Evolutionary conservation across 2,113 vertebrate genomes (phyloP).

Genomic region (Polypterus bichir): DNA sequence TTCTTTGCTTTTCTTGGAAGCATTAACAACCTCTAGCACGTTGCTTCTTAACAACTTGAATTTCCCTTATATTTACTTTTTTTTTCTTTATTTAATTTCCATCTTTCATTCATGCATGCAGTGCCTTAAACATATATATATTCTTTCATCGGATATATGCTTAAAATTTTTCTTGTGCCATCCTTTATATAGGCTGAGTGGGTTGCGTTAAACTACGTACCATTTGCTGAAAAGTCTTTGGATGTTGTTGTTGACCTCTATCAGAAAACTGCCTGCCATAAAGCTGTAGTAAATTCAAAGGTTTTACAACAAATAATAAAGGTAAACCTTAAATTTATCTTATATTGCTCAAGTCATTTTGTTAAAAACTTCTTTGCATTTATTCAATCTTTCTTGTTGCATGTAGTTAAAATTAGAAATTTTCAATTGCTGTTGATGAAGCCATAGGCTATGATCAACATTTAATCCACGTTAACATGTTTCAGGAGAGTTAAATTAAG

Average conservation of each 20-base stretch:
- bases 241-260: conserved; percentile 94
- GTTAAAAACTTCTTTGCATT: no score
- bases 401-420: no score
- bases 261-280: conserved; percentile 96
- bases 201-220: conserved; percentile 97
- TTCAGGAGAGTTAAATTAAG: no score
- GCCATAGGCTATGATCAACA: no score
- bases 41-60: not conserved
- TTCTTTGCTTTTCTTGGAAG: conserved; percentile 1
- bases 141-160: conserved; percentile 16
- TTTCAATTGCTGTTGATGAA: no score
- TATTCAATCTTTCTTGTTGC: no score
- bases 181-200: conserved; percentile 79
- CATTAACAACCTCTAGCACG: not conserved
- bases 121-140: not conserved
- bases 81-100: not conserved
- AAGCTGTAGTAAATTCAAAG: conserved; percentile 90
- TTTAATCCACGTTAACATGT: no score
- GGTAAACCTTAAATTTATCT: conserved; percentile 43
- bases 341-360: no score
- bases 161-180: conserved; percentile 11
- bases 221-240: conserved; percentile 90
- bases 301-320: conserved; percentile 91
- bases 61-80: not conserved
- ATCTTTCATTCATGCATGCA: not conserved